Percentiles rank a stretch among this genome's conserved stretches.
Evolutionary conservation across 1,140 invertebrate species (phyloP).

Genomic region (Marisa cornuarietis): DNA sequence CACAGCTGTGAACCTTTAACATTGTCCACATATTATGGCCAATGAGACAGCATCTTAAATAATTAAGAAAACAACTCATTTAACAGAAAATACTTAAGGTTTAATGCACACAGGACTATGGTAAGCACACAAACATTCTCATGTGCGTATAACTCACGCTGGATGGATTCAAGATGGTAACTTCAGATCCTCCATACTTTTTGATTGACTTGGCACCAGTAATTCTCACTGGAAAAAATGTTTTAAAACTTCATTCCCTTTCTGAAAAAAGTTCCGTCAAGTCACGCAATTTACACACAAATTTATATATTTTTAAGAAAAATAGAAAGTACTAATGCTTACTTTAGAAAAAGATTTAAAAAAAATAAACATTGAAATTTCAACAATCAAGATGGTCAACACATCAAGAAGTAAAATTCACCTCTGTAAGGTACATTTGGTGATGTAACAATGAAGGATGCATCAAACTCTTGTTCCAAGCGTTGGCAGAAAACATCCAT

Average conservation of each 20-base stretch:
- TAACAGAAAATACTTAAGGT: too few relatives aligned
- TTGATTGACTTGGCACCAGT: conserved; percentile 75
- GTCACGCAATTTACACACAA: too few relatives aligned
- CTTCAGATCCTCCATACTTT: conserved; percentile 74
- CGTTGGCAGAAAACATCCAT: conserved; percentile 96
- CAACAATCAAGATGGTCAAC: background rate
- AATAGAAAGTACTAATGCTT: background rate
- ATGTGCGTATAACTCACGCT: conserved; percentile 58
- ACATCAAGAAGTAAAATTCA: conserved; percentile 35
- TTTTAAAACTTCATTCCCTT: too few relatives aligned
- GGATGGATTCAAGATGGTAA: conserved; percentile 86
- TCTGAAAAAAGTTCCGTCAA: too few relatives aligned
- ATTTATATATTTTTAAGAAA: too few relatives aligned
- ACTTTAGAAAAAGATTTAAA: too few relatives aligned
- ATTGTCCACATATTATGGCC: too few relatives aligned
- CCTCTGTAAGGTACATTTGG: conserved; percentile 94
- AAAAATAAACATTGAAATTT: background rate
- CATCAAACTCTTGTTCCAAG: conserved; percentile 91
- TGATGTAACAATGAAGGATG: conserved; percentile 88
- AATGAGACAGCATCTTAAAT: too few relatives aligned
- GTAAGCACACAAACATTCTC: background rate
- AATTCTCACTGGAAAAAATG: conserved; percentile 72
- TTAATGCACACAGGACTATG: background rate
- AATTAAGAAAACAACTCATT: too few relatives aligned
- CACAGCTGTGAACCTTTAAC: too few relatives aligned